Conservation (phyloP, 1,140 invertebrate genomes). For the Rhynchophorus ferrugineus region DNA sequence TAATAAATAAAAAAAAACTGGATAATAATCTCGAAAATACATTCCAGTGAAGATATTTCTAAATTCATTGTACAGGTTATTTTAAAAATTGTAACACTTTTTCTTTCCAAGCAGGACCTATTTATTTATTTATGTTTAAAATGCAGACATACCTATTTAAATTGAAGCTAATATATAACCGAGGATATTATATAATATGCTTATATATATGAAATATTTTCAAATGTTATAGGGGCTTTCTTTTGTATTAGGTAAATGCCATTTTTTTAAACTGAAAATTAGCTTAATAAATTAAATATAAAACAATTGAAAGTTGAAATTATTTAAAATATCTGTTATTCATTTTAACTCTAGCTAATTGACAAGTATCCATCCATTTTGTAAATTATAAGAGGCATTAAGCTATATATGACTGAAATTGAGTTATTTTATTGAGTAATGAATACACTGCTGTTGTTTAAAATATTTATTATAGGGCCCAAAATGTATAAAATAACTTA, state of each 20-base stretch:
- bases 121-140: neutral
- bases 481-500: slow-evolving; percentile 2
- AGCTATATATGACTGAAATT: neutral
- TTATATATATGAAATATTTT: neutral
- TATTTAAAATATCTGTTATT: neutral
- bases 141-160: too few species aligned
- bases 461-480: neutral
- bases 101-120: neutral
- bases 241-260: neutral
- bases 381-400: slow-evolving; percentile 10
- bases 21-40: slow-evolving; percentile 1
- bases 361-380: slow-evolving; percentile 23
- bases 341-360: slow-evolving; percentile 10
- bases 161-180: too few species aligned
- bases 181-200: neutral
- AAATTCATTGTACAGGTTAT: slow-evolving; percentile 14
- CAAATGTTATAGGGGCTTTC: too few species aligned
- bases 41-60: slow-evolving; percentile 6
- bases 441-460: neutral
- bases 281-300: neutral
- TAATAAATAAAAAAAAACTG: neutral
- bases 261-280: too few species aligned
- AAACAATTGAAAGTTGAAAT: neutral
- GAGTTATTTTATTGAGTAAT: neutral
- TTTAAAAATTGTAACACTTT: neutral